Conservation (phyloP, 2,113 vertebrate species). For the Rhagologus leucostigma region DNA sequence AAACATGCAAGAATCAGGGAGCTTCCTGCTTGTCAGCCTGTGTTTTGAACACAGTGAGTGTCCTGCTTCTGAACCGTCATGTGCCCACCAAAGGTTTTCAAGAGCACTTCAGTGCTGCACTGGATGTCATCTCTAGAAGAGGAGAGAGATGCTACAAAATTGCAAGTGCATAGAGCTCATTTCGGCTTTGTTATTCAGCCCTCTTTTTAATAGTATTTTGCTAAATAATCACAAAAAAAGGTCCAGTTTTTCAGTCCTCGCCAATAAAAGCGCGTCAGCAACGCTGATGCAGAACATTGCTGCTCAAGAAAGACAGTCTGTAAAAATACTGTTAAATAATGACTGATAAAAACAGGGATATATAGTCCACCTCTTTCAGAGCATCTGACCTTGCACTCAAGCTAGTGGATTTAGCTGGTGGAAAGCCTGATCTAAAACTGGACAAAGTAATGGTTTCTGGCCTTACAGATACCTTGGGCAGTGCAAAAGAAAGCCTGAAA, state of each 20-base stretch:
- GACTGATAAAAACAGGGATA: neutral
- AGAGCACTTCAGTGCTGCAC: neutral
- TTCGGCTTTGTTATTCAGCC: neutral
- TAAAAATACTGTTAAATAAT: neutral
- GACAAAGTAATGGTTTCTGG: neutral
- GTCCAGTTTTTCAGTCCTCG: neutral
- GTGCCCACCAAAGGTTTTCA: neutral
- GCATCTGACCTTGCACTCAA: neutral
- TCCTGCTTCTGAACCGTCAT: fast-evolving
- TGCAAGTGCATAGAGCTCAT: neutral
- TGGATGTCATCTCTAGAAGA: neutral
- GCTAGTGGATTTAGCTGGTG: neutral
- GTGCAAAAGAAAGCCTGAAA: neutral
- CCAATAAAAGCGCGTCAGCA: neutral
- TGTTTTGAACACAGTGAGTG: neutral
- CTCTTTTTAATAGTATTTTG: neutral
- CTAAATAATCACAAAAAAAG: neutral
- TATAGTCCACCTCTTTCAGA: neutral
- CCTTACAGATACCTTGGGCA: neutral
- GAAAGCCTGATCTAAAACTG: neutral
- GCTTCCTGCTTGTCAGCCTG: neutral
- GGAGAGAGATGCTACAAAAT: neutral
- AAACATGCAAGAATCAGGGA: neutral
- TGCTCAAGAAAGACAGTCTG: neutral
- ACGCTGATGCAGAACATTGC: neutral